These are phyloP conservation scores for Centropus unirufus DNA, from an alignment of 2,113 vertebrate genomes.

Conservation along the genomic window DNA sequence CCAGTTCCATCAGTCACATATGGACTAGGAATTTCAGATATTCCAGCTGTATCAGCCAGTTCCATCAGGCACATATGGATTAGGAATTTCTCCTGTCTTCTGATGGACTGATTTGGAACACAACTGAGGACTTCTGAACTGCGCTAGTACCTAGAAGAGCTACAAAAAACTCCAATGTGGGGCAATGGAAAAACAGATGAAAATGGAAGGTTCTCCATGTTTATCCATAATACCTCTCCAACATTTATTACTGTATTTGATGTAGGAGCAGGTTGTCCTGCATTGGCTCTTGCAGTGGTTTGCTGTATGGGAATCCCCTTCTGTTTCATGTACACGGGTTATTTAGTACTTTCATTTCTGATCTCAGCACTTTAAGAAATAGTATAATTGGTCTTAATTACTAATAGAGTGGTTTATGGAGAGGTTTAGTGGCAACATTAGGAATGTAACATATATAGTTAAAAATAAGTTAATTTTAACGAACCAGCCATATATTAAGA, in stretches of 20 bases:
- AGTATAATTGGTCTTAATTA: neutral
- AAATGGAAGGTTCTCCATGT: neutral
- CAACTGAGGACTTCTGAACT: slow-evolving; percentile 30
- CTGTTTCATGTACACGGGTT: neutral
- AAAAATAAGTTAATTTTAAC: neutral
- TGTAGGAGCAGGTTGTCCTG: neutral
- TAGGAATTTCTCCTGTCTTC: neutral
- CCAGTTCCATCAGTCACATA: neutral
- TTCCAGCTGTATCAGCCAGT: neutral
- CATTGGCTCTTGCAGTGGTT: neutral
- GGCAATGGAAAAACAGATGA: neutral
- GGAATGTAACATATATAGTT: neutral
- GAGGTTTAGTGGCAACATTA: neutral
- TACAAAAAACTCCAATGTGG: neutral
- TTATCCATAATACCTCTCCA: neutral
- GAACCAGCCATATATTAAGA: neutral
- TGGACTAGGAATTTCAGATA: neutral
- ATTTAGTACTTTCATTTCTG: neutral
- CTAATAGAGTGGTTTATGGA: neutral
- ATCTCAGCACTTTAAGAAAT: neutral
- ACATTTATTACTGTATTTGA: neutral
- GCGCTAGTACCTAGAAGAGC: neutral
- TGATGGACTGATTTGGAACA: slow-evolving; percentile 26
- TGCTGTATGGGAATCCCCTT: neutral
- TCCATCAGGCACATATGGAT: neutral